Base-by-base conservation (phyloP, 2,113 vertebrate species). In the Pogona vitticeps region DNA sequence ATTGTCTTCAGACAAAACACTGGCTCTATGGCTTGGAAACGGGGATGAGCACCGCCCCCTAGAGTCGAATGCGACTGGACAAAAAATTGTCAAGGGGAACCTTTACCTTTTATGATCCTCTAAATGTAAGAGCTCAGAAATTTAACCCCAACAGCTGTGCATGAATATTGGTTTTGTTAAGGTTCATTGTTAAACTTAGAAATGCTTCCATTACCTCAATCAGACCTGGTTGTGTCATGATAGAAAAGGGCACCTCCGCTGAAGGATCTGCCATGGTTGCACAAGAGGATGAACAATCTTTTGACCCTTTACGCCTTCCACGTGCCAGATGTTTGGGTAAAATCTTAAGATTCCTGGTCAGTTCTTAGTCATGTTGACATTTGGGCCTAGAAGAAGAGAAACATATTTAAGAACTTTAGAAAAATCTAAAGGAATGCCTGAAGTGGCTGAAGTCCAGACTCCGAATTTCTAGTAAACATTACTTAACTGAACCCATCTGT, bases 161-260 rank as follows among this genome's bases (percentile, higher is more conserved):
- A 56, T 6, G 31, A 23, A 40, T 82, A 9, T 21, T 58, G 33
- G 0, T 40, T 79, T 81, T 3, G 67, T 33, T 58, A 36, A 85
- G 42, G 61, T 89, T 15, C 28, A 8, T 13, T 81, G 18, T 28
- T 9, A 33, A 31, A 65, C 1, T 3, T 56, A 71, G 3, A 46
- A 1, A 0, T 0, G 26, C 38, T 5, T 65, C 76, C 85, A 85
- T 94, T 88, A 97, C 96, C 94, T 95, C 95, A 86, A 85, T 87
- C 33, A 90, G 20, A 15, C 96, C 94, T 67, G 95, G 95, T 0
- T 96, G 94, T 3, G 96, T 96, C 86, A 96, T 91, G 80, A 93
- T 88, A 77, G 96, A 96, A 10, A 91, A 94, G 0, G 94, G 94
- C 79, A 94, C 88, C 81, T 94, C 86, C 46, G 93, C 84, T 0